Evolutionary conservation across 1,140 invertebrate genomes (phyloP), one percentile per base, ranked within the genome.

Genomic region (Melanaphis sacchari): DNA sequence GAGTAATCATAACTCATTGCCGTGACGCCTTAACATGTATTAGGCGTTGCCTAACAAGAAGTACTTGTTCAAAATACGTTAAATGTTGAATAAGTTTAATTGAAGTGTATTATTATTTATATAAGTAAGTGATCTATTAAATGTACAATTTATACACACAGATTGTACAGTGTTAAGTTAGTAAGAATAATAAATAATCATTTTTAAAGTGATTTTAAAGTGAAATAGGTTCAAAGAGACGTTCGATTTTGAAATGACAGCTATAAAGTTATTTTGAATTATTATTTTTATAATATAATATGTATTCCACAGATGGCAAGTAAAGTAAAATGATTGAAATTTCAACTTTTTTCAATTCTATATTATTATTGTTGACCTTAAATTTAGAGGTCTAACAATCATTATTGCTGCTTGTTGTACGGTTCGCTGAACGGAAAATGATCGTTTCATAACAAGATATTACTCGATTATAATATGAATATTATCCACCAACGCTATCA

Each of bases 401-500:
- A 87, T 43, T 66, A n/a, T 24, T 9, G 38, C 9, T 38, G 22
- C 36, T 36, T 38, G 8, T 38, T 38, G 22, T 52, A 38, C 46
- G 36, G 46, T 89, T 89, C 36, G 87, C n/a, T 52, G 87, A 52
- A 52, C 46, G 36, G 46, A 52, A 36, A 88, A 88, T 36, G 85
- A 52, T 87, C 84, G 84, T 88, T 88, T 88, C 85, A 88, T n/a
- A 88, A 88, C 46, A 24, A 88, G 24, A 46, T 36, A 87, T 87
- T 46, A 87, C 46, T 85, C 40, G 41, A 26, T 43, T 43, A 31
- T 43, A 43, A 31, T 43, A 43, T 26, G 84, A 43, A 31, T 85
- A 85, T 43, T 40, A 41, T 43, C 84, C 40, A 40, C 84, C 84
- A 41, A 85, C 84, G 84, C 40, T 40, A 43, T n/a, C 31, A 9